These are phyloP conservation scores for Colostygia pectinataria DNA, from an alignment of 2,888 invertebrate genomes.

Conservation along the genomic window DNA sequence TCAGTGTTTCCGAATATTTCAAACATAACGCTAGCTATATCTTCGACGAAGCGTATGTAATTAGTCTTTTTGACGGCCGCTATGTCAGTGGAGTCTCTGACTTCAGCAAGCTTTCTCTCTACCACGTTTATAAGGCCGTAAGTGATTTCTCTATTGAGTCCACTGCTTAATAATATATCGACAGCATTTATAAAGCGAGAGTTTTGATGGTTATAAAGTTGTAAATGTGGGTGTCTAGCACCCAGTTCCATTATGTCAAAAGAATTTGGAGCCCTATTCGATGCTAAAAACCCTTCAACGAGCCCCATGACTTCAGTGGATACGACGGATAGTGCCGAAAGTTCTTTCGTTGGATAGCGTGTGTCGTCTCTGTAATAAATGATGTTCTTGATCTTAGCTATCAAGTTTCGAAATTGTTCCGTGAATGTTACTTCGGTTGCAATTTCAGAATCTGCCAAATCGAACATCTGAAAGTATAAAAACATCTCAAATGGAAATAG, in stretches of 20 bases:
- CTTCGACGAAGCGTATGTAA: conserved; percentile 75
- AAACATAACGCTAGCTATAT: conserved; percentile 74
- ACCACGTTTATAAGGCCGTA: conserved; percentile 78
- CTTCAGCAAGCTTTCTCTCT: conserved; percentile 76
- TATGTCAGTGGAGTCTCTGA: conserved; percentile 66
- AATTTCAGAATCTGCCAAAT: conserved; percentile 84
- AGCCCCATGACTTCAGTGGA: conserved; percentile 84
- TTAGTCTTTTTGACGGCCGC: conserved; percentile 73
- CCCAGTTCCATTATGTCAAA: conserved; percentile 75
- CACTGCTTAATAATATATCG: conserved; percentile 74
- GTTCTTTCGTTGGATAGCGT: conserved; percentile 75
- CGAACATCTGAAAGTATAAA: conserved; percentile 89
- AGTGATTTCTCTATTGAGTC: conserved; percentile 76
- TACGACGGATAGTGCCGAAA: conserved; percentile 82
- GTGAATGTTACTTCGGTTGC: conserved; percentile 87
- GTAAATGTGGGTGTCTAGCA: conserved; percentile 71
- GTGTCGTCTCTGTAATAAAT: conserved; percentile 72
- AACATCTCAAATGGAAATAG: no score
- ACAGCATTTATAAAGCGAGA: conserved; percentile 77
- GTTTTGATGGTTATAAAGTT: conserved; percentile 75
- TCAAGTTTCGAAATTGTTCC: conserved; percentile 83
- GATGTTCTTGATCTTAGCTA: conserved; percentile 77
- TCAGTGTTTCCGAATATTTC: conserved; percentile 77
- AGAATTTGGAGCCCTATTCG: conserved; percentile 74
- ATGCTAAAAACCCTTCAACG: conserved; percentile 83